Base-by-base conservation (phyloP, 53 echinoderm and acorn worm species). In the Holothuria leucospilota region DNA sequence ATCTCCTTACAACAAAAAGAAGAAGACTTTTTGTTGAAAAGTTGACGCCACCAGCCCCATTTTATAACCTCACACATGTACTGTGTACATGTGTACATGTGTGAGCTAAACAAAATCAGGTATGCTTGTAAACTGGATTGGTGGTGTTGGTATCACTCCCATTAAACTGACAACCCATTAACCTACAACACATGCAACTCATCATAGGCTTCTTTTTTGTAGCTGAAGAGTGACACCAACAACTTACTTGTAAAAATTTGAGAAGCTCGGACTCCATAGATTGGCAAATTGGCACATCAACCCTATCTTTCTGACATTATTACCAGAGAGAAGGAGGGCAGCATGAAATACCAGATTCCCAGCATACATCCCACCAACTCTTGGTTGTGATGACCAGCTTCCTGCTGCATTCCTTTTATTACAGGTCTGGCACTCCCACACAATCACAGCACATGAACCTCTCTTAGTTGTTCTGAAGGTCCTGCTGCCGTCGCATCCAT, bases 221-320 rank as follows among this genome's bases (percentile, higher is more conserved):
- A n/a, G n/a, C n/a, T n/a, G n/a, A n/a, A n/a, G n/a, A n/a, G n/a
- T n/a, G n/a, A n/a, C n/a, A n/a, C n/a, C n/a, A n/a, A n/a, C 9
- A 30, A 38, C 70, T 69, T 20, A 42, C 46, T 26, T 29, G 38
- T 73, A 73, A 42, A 73, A 73, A 28, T 73, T 28, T 73, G 73
- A 73, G 4, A 46, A 20, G 13, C 23, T 20, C 2, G 73, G 73
- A 21, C 29, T 42, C 73, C 73, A 49, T 5, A 73, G 29, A n/a
- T 73, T 73, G 0, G 20, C 73, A 46, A 73, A 73, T 20, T 73
- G 29, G 46, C 21, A 73, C 46, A 73, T 40, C 73, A 73, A 25
- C 14, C 18, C 38, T 6, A 73, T 73, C 42, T 73, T 73, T 39
- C 23, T 73, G 20, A 42, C 29, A 42, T 41, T 41, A 12, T 73